Evolutionary conservation across 2,888 invertebrate genomes (phyloP), one percentile per base, ranked within the genome.

Genomic region (Mythimna vitellina): DNA sequence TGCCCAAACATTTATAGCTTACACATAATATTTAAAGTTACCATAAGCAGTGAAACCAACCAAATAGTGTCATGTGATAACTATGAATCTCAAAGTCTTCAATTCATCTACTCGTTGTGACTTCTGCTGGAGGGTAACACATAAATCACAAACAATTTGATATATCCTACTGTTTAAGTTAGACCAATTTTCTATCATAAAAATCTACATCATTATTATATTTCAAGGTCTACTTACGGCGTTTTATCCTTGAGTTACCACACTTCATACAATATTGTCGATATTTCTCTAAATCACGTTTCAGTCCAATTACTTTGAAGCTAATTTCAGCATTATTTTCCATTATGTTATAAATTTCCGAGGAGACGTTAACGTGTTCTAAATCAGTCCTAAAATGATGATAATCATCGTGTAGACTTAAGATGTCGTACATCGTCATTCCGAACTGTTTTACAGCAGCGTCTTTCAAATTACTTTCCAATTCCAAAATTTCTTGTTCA

Each of bases 401-500:
- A 75, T 90, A 90, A 35, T 91, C 85, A 69, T 92, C 92, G 83
- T 90, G 86, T 49, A 93, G 78, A 61, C 70, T 80, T 29, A 92
- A 82, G 73, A 91, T 79, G 25, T 91, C 87, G 51, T 90, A 91
- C 90, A 92, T 91, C 10, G 86, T 84, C 17, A 53, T 65, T 20
- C 89, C 89, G 66, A 90, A 92, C 56, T 86, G 63, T 58, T 84
- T 78, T 6, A 90, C 68, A 17, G 88, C 90, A n/a, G 78, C 73
- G 20, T 87, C 73, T 79, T 89, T 90, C 10, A 92, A 62, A 20
- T 85, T 72, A 8, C 72, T 77, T 71, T 86, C 86, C 17, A 88
- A 65, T 14, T 74, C 62, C 22, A 60, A 17, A 17, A 89, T 70
- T 71, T 81, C 73, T 56, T 82, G 32, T 5, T 66, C 25, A 66